Evolutionary conservation across 2,113 vertebrate genomes (phyloP), one percentile per base, ranked within the genome.

Genomic region (Centrocercus urophasianus): DNA sequence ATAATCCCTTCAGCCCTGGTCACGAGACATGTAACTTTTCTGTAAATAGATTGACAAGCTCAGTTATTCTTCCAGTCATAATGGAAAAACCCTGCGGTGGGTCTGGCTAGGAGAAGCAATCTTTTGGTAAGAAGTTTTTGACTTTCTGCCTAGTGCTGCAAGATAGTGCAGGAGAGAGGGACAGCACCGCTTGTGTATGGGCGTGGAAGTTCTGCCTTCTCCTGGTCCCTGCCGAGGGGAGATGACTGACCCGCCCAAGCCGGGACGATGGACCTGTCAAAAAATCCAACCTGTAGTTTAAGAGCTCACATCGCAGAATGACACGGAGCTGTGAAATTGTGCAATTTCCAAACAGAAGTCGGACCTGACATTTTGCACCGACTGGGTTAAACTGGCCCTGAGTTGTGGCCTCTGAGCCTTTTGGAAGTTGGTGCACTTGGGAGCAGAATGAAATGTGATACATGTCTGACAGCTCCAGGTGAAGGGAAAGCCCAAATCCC

Each of bases 11-110:
- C 50, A 78, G 57, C 63, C 47, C 81, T 71, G 71, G 84, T 96
- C 90, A 93, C 89, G 95, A 86, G 92, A 91, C 4, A 5, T 66
- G 32, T 20, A 43, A 91, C 85, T 94, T 91, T 89, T 85, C 83
- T 85, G 88, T 90, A 95, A 95, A 94, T 85, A 96, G 95, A 94
- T 78, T 80, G 81, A 93, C 88, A 88, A 78, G 77, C 61, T 48
- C 81, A 74, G 71, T 63, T 93, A 59, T 94, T 95, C 80, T 82
- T 77, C 50, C 73, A 93, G 54, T 88, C 83, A 77, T 77, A 86
- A 83, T 78, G 74, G 78, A 91, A 95, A 89, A 94, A 77, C 11
- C 84, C 79, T 67, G 50, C 30, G 82, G 69, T 34, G 57, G 52
- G 71, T 50, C 48, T 86, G 89, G 84, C 59, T 88, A 50, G 45